Evolutionary conservation across 2,888 invertebrate genomes (phyloP).

Genomic region (Salticus scenicus): DNA sequence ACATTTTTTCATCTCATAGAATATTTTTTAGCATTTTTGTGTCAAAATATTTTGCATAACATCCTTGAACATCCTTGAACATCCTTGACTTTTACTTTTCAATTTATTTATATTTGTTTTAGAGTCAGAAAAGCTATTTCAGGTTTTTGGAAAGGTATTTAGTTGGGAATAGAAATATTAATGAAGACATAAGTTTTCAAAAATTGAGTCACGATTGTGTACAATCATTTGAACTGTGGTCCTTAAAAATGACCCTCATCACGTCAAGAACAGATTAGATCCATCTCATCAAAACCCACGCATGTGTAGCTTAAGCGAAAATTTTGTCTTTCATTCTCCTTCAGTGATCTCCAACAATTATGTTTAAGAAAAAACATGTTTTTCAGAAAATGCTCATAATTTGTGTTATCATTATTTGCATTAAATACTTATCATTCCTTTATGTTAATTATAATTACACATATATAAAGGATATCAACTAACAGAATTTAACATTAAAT

Average conservation of each 20-base stretch:
- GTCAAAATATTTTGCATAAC: neutral
- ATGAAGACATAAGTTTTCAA: neutral
- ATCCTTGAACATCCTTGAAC: conserved; percentile 12
- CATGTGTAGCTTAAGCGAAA: neutral
- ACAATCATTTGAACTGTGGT: neutral
- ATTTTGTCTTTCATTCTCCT: too few relatives aligned
- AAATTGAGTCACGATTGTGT: neutral
- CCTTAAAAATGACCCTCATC: neutral
- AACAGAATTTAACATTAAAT: too few relatives aligned
- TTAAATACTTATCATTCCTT: too few relatives aligned
- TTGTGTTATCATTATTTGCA: too few relatives aligned
- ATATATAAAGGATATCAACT: too few relatives aligned
- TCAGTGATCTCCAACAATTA: too few relatives aligned
- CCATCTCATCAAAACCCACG: neutral
- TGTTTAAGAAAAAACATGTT: too few relatives aligned
- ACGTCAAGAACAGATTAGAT: neutral
- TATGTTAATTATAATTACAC: too few relatives aligned
- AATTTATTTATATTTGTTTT: neutral
- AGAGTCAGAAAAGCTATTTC: neutral
- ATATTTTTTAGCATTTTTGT: neutral
- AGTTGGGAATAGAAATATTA: neutral
- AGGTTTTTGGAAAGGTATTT: neutral
- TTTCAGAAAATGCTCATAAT: too few relatives aligned
- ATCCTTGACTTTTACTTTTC: neutral
- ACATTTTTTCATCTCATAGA: neutral